Evolutionary conservation across 2,888 invertebrate species (phyloP), one percentile per base, ranked within the genome.

Genomic region (Pristionchus entomophagus): DNA sequence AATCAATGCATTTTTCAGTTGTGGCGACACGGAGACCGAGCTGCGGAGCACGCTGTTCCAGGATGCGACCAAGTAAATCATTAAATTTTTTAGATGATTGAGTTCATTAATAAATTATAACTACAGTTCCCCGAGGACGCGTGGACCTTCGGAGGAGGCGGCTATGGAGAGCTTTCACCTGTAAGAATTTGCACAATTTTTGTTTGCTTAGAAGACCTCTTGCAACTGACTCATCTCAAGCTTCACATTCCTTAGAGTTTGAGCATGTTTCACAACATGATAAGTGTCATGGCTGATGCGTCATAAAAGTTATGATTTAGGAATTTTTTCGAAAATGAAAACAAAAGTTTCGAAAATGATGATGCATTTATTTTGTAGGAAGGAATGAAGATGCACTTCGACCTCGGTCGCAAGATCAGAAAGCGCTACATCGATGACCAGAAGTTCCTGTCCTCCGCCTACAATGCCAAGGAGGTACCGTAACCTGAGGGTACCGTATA

Each of bases 321-420:
- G 6, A 8, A n/a, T 69, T 12, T 17, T 29, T 17, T n/a, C n/a
- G n/a, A n/a, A n/a, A n/a, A 78, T 29, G 8, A 32, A 32, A 32
- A 51, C 78, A 29, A n/a, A 32, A 49, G 8, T 51, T 8, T 49
- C 14, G 19, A 32, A 45, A n/a, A 35, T 41, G 14, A 2, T 73
- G 19, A 41, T 38, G 17, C 12, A 26, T 22, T 38, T 38, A 38
- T 10, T 22, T 69, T 73, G 8, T 41, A 82, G 82, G 41, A 59
- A 59, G 83, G 83, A 45, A 84, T 84, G 83, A 65, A 19, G 53
- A 62, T 65, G 65, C 83, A 84, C 35, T 84, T 84, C 83, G 56
- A 84, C n/a, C 83, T 84, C 26, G 83, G 83, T 19, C 62, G 83
- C 29, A 82, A 45, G 32, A 45, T 84, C 19, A 62, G 65, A 6